Conservation (phyloP, 1,140 invertebrate species). For the Rhagoletis pomonella region DNA sequence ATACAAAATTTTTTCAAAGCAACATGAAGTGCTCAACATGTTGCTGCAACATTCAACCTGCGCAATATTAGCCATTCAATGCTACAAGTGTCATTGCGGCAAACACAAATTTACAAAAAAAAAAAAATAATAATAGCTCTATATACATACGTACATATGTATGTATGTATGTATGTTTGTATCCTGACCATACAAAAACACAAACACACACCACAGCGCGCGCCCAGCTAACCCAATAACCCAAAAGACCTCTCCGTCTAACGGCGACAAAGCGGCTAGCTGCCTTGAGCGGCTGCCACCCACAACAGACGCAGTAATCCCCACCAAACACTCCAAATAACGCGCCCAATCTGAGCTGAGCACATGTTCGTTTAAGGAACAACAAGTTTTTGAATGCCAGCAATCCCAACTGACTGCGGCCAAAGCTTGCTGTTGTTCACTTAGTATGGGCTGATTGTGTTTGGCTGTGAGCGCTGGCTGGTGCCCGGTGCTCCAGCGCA, state of each 20-base stretch:
- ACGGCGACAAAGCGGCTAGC: background rate
- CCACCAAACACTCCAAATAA: background rate
- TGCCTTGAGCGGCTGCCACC: background rate
- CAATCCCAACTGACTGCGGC: background rate
- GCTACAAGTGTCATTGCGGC: slow-evolving; percentile 50
- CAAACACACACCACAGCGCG: background rate
- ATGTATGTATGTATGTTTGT: no score
- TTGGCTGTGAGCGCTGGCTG: background rate
- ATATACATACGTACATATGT: no score
- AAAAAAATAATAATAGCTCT: background rate
- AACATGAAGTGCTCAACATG: slow-evolving; percentile 1
- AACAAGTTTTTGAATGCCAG: slow-evolving; percentile 40
- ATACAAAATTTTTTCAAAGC: background rate
- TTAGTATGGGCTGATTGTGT: background rate
- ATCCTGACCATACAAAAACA: no score
- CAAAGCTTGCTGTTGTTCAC: background rate
- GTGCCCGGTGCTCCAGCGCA: background rate
- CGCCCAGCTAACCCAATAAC: slow-evolving; percentile 6
- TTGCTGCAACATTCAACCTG: slow-evolving; percentile 45
- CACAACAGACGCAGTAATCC: background rate
- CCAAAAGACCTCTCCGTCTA: background rate
- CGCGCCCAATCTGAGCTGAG: background rate
- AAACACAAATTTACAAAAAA: background rate
- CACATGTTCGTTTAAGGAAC: slow-evolving; percentile 21
- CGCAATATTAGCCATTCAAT: background rate